Percentiles rank a stretch among this genome's conserved stretches.
phyloP scores from a whole-genome alignment of 2,888 invertebrate genomes.

The Adineta ricciae region DNA sequence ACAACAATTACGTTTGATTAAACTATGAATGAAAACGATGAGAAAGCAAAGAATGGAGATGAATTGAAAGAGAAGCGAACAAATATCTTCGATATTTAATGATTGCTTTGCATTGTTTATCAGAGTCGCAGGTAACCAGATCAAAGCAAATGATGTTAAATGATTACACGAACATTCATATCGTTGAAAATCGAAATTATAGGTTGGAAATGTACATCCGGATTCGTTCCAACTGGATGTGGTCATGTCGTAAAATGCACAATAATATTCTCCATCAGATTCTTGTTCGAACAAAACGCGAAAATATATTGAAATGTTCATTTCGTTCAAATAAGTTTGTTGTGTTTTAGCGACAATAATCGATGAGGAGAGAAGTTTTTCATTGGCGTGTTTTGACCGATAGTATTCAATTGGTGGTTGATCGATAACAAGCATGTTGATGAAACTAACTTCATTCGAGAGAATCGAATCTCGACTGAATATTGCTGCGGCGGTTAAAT shows the following conservation, averaged over 20 bases:
- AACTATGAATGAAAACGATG: background rate
- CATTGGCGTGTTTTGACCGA: background rate
- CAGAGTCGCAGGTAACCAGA: background rate
- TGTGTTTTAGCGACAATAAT: background rate
- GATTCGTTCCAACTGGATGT: too few species aligned
- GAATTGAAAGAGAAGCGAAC: background rate
- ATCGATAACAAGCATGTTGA: background rate
- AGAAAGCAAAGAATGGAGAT: background rate
- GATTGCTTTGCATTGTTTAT: background rate
- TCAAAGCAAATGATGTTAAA: background rate
- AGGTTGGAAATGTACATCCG: background rate
- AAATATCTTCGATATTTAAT: background rate
- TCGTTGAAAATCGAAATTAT: background rate
- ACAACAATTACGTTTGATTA: background rate
- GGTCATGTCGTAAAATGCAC: too few species aligned
- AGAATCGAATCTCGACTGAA: background rate
- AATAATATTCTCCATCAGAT: background rate
- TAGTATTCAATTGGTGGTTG: background rate
- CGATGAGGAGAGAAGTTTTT: background rate
- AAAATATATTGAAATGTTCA: too few species aligned
- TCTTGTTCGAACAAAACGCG: too few species aligned
- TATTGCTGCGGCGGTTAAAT: background rate
- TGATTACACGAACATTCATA: background rate
- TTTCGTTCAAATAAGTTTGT: background rate
- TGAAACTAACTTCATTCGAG: too few species aligned